A percentile compares a stretch with the other conserved stretches of the same genome.
Conservation (phyloP, 2,888 invertebrate genomes). For the Apotomis betuletana region DNA sequence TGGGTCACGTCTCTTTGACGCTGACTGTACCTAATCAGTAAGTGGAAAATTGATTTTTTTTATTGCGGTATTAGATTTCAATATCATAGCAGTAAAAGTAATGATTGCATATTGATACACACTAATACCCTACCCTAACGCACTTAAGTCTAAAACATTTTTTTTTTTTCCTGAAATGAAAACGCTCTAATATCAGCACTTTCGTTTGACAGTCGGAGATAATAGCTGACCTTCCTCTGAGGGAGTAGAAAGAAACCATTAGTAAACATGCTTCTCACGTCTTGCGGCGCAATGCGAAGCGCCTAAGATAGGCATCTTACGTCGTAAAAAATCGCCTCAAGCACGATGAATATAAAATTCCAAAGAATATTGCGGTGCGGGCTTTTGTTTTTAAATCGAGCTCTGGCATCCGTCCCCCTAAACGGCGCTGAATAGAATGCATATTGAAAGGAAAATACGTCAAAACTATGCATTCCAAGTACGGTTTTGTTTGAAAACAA, state of each 20-base stretch:
- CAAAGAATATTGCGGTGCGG: neutral
- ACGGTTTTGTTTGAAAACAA: neutral
- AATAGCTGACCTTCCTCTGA: constrained; percentile 27
- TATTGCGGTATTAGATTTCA: no score
- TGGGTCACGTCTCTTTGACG: no score
- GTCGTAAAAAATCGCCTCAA: constrained; percentile 28
- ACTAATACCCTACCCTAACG: no score
- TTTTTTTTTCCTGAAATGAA: no score
- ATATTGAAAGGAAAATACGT: neutral
- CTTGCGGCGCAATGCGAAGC: constrained; percentile 17
- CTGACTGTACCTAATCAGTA: no score
- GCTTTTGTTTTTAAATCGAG: constrained; percentile 16
- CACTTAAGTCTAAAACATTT: no score
- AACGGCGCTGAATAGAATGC: constrained; percentile 1
- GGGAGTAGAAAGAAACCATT: constrained; percentile 5
- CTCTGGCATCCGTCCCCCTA: neutral
- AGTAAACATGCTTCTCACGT: constrained; percentile 31
- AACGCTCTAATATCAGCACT: neutral
- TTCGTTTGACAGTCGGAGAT: constrained; percentile 25
- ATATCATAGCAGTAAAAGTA: no score
- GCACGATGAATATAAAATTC: constrained; percentile 35
- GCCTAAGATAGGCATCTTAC: constrained; percentile 20
- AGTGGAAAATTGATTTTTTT: no score
- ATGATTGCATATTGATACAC: no score
- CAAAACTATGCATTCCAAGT: neutral